phyloP scores from a whole-genome alignment of 2,113 vertebrate genomes.

The Epinephelus moara region DNA sequence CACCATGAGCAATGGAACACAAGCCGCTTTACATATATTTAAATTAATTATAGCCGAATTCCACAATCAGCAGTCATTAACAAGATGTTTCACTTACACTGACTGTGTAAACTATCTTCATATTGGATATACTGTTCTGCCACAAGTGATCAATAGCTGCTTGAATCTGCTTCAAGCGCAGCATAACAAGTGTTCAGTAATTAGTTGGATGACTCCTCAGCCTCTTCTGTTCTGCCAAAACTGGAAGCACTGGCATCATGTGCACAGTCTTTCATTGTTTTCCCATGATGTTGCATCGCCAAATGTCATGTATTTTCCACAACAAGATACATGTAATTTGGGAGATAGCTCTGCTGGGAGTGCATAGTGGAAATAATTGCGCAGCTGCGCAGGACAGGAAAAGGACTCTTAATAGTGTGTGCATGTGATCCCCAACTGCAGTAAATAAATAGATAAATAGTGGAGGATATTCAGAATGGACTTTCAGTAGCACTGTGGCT shows the following conservation, averaged over 20 bases:
- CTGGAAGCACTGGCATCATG: conserved; percentile 54
- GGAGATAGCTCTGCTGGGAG: conserved; percentile 60
- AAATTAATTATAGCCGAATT: conserved; percentile 16
- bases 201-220: conserved; percentile 64
- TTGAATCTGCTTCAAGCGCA: conserved; percentile 42
- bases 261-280: conserved; percentile 57
- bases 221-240: conserved; percentile 64
- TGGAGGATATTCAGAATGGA: conserved; percentile 31
- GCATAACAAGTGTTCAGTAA: conserved; percentile 65
- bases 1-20: neutral
- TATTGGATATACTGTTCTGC: conserved; percentile 22
- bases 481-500: neutral
- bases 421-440: conserved; percentile 49
- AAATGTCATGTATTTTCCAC: conserved; percentile 76
- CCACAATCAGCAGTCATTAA: neutral
- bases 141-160: conserved; percentile 51
- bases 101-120: neutral
- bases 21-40: neutral
- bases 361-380: conserved; percentile 73
- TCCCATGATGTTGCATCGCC: conserved; percentile 58
- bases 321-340: conserved; percentile 76
- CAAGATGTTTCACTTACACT: conserved; percentile 6
- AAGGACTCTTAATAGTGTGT: conserved; percentile 50
- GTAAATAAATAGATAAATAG: conserved; percentile 50
- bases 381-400: conserved; percentile 73